A percentile compares a stretch with the other conserved stretches of the same genome.
Conservation (phyloP, 2,797 vertebrate species). For the Enteromius trimaculatus region DNA sequence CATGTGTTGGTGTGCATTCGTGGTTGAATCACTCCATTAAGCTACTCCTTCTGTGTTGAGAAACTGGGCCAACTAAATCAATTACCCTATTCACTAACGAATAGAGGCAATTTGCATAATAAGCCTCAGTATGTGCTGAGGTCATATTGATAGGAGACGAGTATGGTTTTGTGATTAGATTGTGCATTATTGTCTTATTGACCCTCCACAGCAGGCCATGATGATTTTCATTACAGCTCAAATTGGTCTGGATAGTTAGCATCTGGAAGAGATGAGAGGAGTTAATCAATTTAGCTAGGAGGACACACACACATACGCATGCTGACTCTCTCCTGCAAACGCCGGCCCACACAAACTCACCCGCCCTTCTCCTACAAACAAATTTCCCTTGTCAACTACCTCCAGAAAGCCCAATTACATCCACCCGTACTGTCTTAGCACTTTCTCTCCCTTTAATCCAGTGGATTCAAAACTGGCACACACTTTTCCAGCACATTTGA, state of each 20-base stretch:
- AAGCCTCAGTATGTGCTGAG: not conserved
- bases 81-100: conserved; percentile 51
- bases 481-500: conserved; percentile 47
- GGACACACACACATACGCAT: not conserved
- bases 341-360: not conserved
- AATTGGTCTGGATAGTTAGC: conserved; percentile 53
- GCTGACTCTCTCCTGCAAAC: not conserved
- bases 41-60: conserved; percentile 4
- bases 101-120: conserved; percentile 51
- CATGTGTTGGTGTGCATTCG: not conserved
- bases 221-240: conserved; percentile 54
- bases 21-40: conserved; percentile 30
- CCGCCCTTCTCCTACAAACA: conserved; percentile 11
- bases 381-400: conserved; percentile 27
- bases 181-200: conserved; percentile 52
- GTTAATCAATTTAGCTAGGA: conserved; percentile 54
- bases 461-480: conserved; percentile 29
- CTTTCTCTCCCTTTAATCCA: conserved; percentile 13
- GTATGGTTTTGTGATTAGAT: conserved; percentile 52
- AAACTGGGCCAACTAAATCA: conserved; percentile 48
- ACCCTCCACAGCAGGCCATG: conserved; percentile 44
- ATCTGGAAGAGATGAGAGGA: conserved; percentile 56
- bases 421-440: conserved; percentile 13
- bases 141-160: conserved; percentile 40
- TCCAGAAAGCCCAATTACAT: conserved; percentile 44